Conservation (phyloP, 2,797 vertebrate species). For the Carcharodon carcharias region DNA sequence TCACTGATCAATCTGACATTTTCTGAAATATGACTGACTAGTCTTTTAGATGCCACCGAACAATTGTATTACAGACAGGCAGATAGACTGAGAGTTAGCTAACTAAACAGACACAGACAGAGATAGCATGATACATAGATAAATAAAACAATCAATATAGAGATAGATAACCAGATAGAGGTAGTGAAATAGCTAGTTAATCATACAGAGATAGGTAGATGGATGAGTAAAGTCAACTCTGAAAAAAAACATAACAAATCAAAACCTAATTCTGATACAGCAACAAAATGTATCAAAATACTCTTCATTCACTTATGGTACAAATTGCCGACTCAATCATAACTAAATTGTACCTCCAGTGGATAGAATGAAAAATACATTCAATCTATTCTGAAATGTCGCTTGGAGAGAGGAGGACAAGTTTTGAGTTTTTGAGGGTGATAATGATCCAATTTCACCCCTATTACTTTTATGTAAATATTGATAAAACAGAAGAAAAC, state of each 20-base stretch:
- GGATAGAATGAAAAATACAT: not conserved
- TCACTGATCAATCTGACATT: not conserved
- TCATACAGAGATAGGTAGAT: not conserved
- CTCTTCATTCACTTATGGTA: not conserved
- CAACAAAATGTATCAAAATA: not conserved
- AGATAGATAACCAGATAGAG: not conserved
- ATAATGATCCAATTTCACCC: not conserved
- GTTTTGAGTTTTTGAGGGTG: not conserved
- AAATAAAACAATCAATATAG: not conserved
- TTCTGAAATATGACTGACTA: not conserved
- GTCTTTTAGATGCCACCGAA: not conserved
- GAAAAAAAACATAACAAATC: not conserved
- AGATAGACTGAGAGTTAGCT: not conserved
- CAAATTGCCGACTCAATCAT: not conserved
- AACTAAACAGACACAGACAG: not conserved
- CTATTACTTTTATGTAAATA: not conserved
- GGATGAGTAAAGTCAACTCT: not conserved
- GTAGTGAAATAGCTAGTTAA: not conserved
- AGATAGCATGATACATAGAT: not conserved
- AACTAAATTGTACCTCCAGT: not conserved
- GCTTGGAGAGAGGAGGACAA: not conserved
- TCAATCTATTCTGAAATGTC: no score
- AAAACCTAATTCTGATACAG: not conserved
- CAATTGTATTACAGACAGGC: not conserved
- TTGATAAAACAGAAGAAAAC: not conserved